Evolutionary conservation across 2,888 invertebrate genomes (phyloP).

Genomic region (Miltochrista miniata): DNA sequence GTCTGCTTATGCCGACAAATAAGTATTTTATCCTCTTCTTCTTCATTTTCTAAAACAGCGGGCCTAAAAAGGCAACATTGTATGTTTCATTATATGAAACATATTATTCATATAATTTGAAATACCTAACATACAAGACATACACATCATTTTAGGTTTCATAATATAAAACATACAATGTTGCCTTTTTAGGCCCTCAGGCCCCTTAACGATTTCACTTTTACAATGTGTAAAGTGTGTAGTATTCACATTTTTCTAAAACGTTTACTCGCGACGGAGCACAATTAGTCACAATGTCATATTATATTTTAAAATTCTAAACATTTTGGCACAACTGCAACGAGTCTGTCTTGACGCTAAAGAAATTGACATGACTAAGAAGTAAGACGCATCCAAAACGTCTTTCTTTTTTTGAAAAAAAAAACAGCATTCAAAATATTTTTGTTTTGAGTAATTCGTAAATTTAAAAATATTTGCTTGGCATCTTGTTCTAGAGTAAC

Average conservation of each 20-base stretch:
- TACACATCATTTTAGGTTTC: too few relatives aligned
- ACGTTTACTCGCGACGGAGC: constrained; percentile 14
- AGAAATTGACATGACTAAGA: constrained; percentile 22
- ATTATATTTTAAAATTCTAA: constrained; percentile 42
- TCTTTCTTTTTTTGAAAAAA: constrained; percentile 18
- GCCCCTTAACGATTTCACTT: too few relatives aligned
- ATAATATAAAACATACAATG: too few relatives aligned
- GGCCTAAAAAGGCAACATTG: too few relatives aligned
- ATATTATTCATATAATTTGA: too few relatives aligned
- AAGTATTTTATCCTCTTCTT: too few relatives aligned
- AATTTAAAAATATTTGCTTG: not conserved
- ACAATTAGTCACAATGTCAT: constrained; percentile 43
- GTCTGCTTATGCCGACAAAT: too few relatives aligned
- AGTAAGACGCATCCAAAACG: constrained; percentile 7
- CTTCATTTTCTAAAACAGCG: too few relatives aligned
- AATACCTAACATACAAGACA: too few relatives aligned
- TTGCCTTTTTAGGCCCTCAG: too few relatives aligned
- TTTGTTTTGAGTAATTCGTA: constrained; percentile 18
- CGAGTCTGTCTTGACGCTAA: constrained; percentile 12
- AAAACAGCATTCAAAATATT: constrained; percentile 19
- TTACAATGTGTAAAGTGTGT: not conserved
- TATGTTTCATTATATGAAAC: too few relatives aligned
- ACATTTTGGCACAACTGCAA: constrained; percentile 41
- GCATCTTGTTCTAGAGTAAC: too few relatives aligned
- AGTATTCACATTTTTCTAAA: not conserved